Percentiles rank a stretch among this genome's conserved stretches.
Evolutionary conservation across 2,113 vertebrate genomes (phyloP).

Genomic region (Sigmodon hispidus): DNA sequence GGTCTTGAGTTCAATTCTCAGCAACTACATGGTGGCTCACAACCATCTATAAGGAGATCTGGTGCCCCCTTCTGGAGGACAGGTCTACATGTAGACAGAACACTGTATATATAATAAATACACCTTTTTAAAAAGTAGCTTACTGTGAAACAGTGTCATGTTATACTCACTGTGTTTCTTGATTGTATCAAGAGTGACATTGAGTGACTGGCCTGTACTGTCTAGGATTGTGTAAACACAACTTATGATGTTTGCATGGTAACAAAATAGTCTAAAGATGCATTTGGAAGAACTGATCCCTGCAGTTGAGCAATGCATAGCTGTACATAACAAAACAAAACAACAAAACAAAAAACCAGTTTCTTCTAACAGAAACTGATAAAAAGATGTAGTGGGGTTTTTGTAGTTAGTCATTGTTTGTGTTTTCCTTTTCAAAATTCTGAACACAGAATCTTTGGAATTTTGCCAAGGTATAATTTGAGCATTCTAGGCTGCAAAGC

Average conservation of each 20-base stretch:
- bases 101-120: no score
- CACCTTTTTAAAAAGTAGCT: not conserved
- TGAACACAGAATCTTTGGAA: not conserved
- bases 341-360: not conserved
- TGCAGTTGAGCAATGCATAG: not conserved
- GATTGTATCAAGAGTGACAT: not conserved
- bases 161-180: not conserved
- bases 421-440: not conserved
- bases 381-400: not conserved
- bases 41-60: no score
- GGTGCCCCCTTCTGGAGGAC: no score
- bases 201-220: not conserved
- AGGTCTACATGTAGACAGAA: no score
- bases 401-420: not conserved
- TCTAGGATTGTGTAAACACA: not conserved
- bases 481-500: not conserved
- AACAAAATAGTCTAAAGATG: not conserved
- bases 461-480: not conserved
- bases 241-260: not conserved
- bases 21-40: no score
- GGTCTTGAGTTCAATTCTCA: no score
- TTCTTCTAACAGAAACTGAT: not conserved
- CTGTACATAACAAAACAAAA: not conserved
- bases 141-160: not conserved
- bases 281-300: not conserved